Evolutionary conservation across 2,797 vertebrate genomes (phyloP).

Genomic region (Onychomys leucogaster): DNA sequence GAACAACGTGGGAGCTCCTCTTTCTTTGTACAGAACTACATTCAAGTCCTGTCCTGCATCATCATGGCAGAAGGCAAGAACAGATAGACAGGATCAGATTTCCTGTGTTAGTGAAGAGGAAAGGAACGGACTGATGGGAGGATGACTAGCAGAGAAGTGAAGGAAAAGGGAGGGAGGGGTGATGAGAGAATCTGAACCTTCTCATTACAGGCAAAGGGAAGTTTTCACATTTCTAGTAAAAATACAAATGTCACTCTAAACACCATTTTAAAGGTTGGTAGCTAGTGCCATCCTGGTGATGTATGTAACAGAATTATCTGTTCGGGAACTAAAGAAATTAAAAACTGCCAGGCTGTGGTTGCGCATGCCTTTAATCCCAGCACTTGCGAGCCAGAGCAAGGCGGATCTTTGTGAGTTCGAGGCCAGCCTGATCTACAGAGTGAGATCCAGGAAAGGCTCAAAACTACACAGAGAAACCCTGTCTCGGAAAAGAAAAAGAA

Average conservation of each 20-base stretch:
- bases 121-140: rapidly evolving
- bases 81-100: neutral
- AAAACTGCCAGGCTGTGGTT: too few species aligned
- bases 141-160: neutral
- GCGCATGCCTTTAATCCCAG: too few species aligned
- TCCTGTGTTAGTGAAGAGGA: neutral
- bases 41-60: neutral
- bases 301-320: neutral
- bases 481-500: too few species aligned
- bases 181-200: neutral
- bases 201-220: neutral
- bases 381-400: too few species aligned
- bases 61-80: neutral
- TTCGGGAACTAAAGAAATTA: neutral
- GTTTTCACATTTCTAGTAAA: neutral
- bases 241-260: neutral
- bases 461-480: too few species aligned
- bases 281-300: neutral
- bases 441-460: too few species aligned
- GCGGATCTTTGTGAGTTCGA: too few species aligned
- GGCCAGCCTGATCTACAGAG: too few species aligned
- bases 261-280: neutral
- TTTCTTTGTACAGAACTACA: neutral
- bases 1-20: neutral
- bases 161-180: neutral